These are phyloP conservation scores for Arctocebus calabarensis DNA, from an alignment of 2,797 vertebrate species.

Conservation along the genomic window DNA sequence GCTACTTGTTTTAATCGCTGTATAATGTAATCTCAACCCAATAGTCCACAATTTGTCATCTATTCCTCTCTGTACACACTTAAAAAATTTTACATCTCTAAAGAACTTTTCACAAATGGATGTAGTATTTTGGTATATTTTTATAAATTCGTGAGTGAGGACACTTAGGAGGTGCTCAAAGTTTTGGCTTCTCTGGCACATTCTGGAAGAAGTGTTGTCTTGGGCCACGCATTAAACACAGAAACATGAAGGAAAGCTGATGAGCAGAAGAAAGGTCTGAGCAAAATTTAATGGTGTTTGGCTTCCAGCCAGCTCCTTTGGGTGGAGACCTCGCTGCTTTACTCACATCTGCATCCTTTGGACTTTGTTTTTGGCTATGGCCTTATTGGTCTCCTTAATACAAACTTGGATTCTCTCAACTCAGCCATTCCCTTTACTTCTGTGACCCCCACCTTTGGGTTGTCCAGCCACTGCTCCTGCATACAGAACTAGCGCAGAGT, in stretches of 20 bases:
- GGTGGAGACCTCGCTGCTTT: not conserved
- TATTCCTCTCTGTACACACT: not conserved
- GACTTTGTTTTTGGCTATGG: not conserved
- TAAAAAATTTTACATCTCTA: not conserved
- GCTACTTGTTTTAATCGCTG: not conserved
- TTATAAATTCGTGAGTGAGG: not conserved
- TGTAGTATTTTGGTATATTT: not conserved
- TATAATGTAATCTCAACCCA: not conserved
- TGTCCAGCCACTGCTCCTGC: not conserved
- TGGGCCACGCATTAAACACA: too few species aligned
- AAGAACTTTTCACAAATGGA: not conserved
- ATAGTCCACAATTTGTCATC: not conserved
- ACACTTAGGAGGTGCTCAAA: too few species aligned
- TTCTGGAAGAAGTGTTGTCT: too few species aligned
- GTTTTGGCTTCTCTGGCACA: too few species aligned
- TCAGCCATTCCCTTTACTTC: not conserved
- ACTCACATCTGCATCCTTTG: not conserved
- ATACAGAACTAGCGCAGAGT: not conserved
- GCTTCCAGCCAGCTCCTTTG: not conserved
- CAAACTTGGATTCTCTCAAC: not conserved
- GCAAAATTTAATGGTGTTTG: not conserved
- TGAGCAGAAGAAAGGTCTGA: too few species aligned
- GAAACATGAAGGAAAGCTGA: too few species aligned
- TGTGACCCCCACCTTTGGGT: too few species aligned
- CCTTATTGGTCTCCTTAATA: not conserved